Percentiles rank a stretch among this genome's conserved stretches.
Conservation (phyloP, 2,113 vertebrate genomes). For the Crotalus helleri region DNA sequence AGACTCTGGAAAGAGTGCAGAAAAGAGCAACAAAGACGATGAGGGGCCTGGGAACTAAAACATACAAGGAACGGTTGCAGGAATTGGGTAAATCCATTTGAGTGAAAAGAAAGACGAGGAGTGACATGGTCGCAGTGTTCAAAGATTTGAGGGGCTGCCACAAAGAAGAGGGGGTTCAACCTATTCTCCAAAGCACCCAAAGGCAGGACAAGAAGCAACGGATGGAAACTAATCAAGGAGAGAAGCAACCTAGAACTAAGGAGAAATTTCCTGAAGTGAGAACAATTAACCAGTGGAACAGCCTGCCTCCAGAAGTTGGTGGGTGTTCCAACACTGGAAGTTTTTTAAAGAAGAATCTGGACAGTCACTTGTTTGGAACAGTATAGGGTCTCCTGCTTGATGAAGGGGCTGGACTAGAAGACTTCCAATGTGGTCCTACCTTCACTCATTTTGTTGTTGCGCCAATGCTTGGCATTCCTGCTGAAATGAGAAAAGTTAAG, state of each 20-base stretch:
- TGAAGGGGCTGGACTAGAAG: neutral
- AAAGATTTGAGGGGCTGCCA: neutral
- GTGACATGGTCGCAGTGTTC: neutral
- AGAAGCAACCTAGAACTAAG: neutral
- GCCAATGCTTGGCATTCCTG: neutral
- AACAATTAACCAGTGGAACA: too few relatives aligned
- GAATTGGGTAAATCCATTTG: neutral
- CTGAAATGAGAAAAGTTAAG: conserved; percentile 31
- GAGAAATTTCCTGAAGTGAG: too few relatives aligned
- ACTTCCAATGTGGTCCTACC: neutral
- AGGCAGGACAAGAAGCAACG: neutral
- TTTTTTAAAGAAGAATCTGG: neutral
- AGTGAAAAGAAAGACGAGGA: neutral
- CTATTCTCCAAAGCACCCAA: neutral
- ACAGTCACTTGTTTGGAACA: neutral
- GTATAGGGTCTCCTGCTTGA: neutral
- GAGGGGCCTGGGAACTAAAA: neutral
- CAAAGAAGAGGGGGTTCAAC: neutral
- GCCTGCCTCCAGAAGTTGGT: too few relatives aligned
- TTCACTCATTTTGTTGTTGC: neutral
- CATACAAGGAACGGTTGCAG: neutral
- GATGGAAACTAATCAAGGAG: neutral
- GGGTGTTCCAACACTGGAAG: too few relatives aligned
- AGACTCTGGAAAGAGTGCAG: too few relatives aligned
- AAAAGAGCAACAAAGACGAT: neutral